Evolutionary conservation across 1,140 invertebrate species (phyloP).

Genomic region (Papilio polytes): DNA sequence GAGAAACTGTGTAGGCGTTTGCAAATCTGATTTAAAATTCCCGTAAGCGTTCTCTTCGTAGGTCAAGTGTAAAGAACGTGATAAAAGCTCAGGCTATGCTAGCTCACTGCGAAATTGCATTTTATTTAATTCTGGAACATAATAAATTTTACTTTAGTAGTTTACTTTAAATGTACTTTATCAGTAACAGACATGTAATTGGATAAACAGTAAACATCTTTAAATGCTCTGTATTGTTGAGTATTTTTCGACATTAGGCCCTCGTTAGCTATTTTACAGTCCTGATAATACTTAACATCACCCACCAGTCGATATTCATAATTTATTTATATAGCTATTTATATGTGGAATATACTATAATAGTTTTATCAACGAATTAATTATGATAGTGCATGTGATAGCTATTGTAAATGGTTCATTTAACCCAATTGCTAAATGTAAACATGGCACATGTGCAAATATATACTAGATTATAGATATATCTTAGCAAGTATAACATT

Average conservation of each 20-base stretch:
- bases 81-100: neutral
- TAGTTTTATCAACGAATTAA: neutral
- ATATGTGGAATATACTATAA: neutral
- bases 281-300: neutral
- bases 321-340: neutral
- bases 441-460: neutral
- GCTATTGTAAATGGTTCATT: constrained; percentile 1
- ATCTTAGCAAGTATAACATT: neutral
- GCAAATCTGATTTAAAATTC: constrained; percentile 15
- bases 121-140: neutral
- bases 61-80: constrained; percentile 6
- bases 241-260: neutral
- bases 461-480: neutral
- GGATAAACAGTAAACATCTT: neutral
- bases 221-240: neutral
- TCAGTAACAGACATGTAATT: neutral
- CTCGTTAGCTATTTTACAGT: neutral
- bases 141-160: too few relatives aligned
- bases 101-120: neutral
- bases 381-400: neutral
- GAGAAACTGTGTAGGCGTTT: constrained; percentile 6
- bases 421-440: constrained; percentile 8
- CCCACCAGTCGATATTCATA: neutral
- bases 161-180: neutral
- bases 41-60: neutral